Conservation (phyloP, 2,797 vertebrate genomes). For the Fundulus diaphanus region DNA sequence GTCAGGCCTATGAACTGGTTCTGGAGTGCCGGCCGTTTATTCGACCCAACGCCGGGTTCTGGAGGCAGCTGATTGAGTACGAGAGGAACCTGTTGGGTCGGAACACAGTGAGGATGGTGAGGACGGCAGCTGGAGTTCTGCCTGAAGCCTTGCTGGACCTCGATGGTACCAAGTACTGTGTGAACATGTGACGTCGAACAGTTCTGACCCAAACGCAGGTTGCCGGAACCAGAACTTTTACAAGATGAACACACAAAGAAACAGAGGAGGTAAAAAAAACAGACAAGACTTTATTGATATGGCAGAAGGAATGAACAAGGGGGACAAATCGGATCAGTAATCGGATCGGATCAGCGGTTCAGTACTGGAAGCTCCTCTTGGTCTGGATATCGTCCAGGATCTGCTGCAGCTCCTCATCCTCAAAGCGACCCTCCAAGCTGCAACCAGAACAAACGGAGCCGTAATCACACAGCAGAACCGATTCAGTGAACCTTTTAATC, state of each 20-base stretch:
- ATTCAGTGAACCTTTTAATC: neutral
- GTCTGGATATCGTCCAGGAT: constrained; percentile 98
- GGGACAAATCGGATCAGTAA: constrained; percentile 56
- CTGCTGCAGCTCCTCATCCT: constrained; percentile 96
- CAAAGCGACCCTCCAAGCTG: constrained; percentile 94
- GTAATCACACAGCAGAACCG: constrained; percentile 8
- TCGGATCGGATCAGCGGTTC: constrained; percentile 23
- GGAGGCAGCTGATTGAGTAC: constrained; percentile 77
- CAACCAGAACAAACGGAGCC: constrained; percentile 1
- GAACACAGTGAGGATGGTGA: constrained; percentile 66
- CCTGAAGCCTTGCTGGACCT: constrained; percentile 53
- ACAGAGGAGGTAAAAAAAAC: neutral
- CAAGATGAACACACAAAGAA: neutral
- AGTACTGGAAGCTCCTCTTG: constrained; percentile 98
- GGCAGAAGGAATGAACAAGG: neutral
- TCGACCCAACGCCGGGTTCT: constrained; percentile 80
- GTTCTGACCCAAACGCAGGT: neutral
- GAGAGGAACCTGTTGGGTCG: constrained; percentile 62
- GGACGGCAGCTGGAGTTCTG: constrained; percentile 60
- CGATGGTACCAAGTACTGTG: constrained; percentile 22
- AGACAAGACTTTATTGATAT: neutral
- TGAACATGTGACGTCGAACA: constrained; percentile 55
- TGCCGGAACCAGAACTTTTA: neutral
- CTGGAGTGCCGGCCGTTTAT: constrained; percentile 68
- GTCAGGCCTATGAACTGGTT: constrained; percentile 64